Base-by-base conservation (phyloP, 1,140 invertebrate species). In the Whitmania pigra region DNA sequence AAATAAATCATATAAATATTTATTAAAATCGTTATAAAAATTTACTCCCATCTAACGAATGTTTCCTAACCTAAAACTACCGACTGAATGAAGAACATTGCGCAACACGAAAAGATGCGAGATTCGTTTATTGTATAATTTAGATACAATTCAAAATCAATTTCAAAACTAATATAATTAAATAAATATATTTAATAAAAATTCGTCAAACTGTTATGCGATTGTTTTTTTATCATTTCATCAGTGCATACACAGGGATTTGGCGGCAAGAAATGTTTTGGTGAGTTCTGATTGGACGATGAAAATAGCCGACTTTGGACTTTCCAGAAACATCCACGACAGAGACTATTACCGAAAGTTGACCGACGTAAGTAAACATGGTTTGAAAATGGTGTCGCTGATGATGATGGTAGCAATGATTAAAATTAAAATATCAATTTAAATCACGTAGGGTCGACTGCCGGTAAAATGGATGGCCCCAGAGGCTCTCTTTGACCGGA, bases 231-330 rank as follows among this genome's bases (percentile, higher is more conserved):
- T 25, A 17, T 13, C 22, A 2, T 40, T 15, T 25, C 0, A 13
- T 11, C 80, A 94, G 88, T 96, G 93, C 79, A 80, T 99, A 57
- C 96, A 99, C 82, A 87, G 96, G 74, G 96, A 99, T 84, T 85
- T 99, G 76, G 96, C 96, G 0, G 96, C 96, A 0, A 86, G 96
- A 71, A 99, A 99, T 83, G 91, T 99, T 15, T 85, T 99, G 0
- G 93, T 99, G 4, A 89, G 90, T 73, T 91, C 94, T 76, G 89
- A 94, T 78, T 91, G 90, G 79, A 79, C 81, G 9, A 76, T 85
- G 71, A 99, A 99, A 84, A 97, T 99, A 77, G 94, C 94, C 0
- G 96, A 98, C 82, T 99, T 99, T 83, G 96, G 96, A 5, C 84
- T 99, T n/a, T 94, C 96, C 0, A 85, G 95, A 76, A 94, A 97